Evolutionary conservation across 2,888 invertebrate species (phyloP).

Genomic region (Chromoteleia sp.): DNA sequence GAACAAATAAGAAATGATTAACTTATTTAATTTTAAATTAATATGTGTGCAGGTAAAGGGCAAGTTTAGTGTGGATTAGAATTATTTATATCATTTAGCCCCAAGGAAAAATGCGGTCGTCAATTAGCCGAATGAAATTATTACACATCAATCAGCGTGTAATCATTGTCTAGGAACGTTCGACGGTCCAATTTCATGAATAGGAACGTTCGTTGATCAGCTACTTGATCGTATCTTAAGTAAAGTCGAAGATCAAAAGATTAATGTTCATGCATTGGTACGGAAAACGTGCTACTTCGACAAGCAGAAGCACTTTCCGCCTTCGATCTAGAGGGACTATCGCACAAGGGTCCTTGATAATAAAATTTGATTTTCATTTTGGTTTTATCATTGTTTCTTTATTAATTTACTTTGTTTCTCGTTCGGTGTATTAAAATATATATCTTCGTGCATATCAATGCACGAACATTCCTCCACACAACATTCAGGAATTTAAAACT

Average conservation of each 20-base stretch:
- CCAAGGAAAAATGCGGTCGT: neutral
- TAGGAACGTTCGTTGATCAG: conserved; percentile 50
- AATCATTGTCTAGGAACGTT: conserved; percentile 53
- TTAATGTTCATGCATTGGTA: conserved; percentile 42
- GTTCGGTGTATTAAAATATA: conserved; percentile 53
- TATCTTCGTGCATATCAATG: conserved; percentile 49
- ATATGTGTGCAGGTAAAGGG: neutral
- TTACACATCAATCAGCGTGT: neutral
- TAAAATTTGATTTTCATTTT: conserved; percentile 35
- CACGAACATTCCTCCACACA: conserved; percentile 48
- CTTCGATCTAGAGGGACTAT: neutral
- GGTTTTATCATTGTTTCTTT: conserved; percentile 36
- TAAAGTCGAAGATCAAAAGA: conserved; percentile 6
- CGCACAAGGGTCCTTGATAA: conserved; percentile 13
- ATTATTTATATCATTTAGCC: conserved; percentile 3
- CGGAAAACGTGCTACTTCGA: neutral
- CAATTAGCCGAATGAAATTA: neutral
- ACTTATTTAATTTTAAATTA: too few species aligned
- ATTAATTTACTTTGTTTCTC: conserved; percentile 29
- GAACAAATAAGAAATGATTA: neutral
- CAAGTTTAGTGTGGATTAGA: conserved; percentile 7
- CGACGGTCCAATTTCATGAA: conserved; percentile 40
- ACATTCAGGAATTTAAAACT: conserved; percentile 21
- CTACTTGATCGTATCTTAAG: conserved; percentile 17
- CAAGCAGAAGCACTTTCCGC: too few species aligned